Evolutionary conservation across 2,113 vertebrate species (phyloP).

Genomic region (Hippocampus mohnikei): DNA sequence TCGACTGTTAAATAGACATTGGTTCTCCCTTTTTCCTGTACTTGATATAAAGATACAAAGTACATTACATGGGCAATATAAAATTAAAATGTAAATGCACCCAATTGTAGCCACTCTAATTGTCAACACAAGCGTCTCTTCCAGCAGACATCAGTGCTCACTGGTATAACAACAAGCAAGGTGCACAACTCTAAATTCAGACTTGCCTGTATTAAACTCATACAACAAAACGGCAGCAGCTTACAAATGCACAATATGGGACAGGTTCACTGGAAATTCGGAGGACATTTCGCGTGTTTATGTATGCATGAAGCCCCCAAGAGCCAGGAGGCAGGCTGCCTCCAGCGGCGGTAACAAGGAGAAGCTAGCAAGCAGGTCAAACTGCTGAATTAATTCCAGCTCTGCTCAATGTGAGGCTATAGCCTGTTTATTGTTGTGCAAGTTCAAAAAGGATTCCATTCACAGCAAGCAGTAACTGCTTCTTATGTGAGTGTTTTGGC

Average conservation of each 20-base stretch:
- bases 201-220: too few species aligned
- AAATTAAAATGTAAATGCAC: too few species aligned
- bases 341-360: constrained; percentile 52
- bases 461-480: constrained; percentile 68
- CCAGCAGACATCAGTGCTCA: background rate
- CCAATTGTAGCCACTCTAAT: too few species aligned
- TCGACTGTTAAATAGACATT: too few species aligned
- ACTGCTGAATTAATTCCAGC: constrained; percentile 72
- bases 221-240: too few species aligned
- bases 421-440: constrained; percentile 72
- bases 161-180: background rate
- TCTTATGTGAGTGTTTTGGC: constrained; percentile 73
- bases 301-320: constrained; percentile 26
- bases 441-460: constrained; percentile 73
- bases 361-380: constrained; percentile 66
- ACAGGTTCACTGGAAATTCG: background rate
- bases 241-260: background rate
- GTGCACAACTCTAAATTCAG: too few species aligned
- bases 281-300: constrained; percentile 44
- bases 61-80: too few species aligned
- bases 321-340: constrained; percentile 53
- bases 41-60: too few species aligned
- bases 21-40: too few species aligned
- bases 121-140: background rate
- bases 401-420: constrained; percentile 57